Percentiles rank a stretch among this genome's conserved stretches.
Conservation (phyloP, 2,888 invertebrate species). For the Mantis religiosa region DNA sequence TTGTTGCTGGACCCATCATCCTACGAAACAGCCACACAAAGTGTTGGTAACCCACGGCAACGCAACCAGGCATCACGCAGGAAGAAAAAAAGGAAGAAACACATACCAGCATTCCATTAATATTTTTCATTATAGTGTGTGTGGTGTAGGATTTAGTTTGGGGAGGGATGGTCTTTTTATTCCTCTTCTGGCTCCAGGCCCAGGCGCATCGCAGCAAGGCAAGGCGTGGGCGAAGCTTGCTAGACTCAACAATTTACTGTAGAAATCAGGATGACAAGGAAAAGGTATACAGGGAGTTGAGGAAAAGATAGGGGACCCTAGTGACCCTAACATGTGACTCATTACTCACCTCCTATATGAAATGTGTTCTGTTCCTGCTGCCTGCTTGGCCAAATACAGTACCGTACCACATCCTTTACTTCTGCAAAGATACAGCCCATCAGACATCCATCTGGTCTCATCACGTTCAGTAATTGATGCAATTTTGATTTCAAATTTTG, state of each 20-base stretch:
- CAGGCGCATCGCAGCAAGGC: not conserved
- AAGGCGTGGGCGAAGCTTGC: constrained; percentile 4
- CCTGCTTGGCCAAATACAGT: constrained; percentile 28
- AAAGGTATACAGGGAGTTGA: not conserved
- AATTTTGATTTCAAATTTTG: not conserved
- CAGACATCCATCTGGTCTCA: constrained; percentile 26
- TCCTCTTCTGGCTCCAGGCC: constrained; percentile 21
- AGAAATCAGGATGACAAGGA: not conserved
- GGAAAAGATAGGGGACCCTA: constrained; percentile 12
- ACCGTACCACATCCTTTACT: constrained; percentile 32
- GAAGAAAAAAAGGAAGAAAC: constrained; percentile 42
- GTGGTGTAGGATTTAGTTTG: not conserved
- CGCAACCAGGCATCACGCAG: constrained; percentile 32
- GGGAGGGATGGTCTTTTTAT: constrained; percentile 2
- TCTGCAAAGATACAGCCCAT: constrained; percentile 40
- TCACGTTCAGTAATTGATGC: not conserved
- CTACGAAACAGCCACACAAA: constrained; percentile 48
- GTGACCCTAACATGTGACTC: constrained; percentile 7
- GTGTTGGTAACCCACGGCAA: constrained; percentile 33
- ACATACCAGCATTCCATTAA: constrained; percentile 43
- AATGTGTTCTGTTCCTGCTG: constrained; percentile 11
- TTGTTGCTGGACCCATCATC: constrained; percentile 44
- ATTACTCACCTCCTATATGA: constrained; percentile 27
- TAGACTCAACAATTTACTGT: not conserved
- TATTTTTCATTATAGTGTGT: constrained; percentile 30